A percentile compares a stretch with the other conserved stretches of the same genome.
These are phyloP conservation scores for Sebastes miniatus DNA, from an alignment of 2,797 vertebrate species.

Conservation along the genomic window DNA sequence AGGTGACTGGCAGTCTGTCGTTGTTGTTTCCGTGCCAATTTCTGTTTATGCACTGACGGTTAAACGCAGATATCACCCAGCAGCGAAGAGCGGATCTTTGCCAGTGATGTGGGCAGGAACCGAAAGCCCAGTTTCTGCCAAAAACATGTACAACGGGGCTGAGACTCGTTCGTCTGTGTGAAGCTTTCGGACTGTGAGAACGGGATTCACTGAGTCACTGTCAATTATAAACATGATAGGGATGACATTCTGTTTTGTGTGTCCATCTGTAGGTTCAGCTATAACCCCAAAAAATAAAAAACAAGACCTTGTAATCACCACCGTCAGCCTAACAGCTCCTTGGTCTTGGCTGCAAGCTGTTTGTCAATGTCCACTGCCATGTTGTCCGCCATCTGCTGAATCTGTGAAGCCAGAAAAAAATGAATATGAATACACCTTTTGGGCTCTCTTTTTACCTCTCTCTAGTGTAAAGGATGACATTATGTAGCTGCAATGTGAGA, in stretches of 20 bases:
- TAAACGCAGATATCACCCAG: slow-evolving; percentile 58
- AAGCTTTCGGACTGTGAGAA: not conserved
- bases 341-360: slow-evolving; percentile 90
- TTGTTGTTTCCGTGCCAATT: slow-evolving; percentile 58
- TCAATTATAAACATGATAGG: not conserved
- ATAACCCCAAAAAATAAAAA: not conserved
- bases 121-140: slow-evolving; percentile 5
- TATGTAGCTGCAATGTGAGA: not conserved
- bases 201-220: slow-evolving; percentile 3
- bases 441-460: not conserved
- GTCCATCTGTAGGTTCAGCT: not conserved
- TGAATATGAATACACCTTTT: not conserved
- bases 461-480: not conserved
- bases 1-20: slow-evolving; percentile 52
- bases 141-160: not conserved
- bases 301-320: not conserved
- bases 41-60: slow-evolving; percentile 63
- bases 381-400: slow-evolving; percentile 92
- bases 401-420: slow-evolving; percentile 71
- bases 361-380: slow-evolving; percentile 87
- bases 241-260: not conserved
- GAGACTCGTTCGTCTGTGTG: not conserved
- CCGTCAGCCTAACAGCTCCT: slow-evolving; percentile 90
- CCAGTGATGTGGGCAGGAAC: slow-evolving; percentile 32
- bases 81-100: slow-evolving; percentile 10